Percentiles rank a stretch among this genome's conserved stretches.
These are phyloP conservation scores for Camponotus pennsylvanicus DNA, from an alignment of 1,140 invertebrate species.

Conservation along the genomic window DNA sequence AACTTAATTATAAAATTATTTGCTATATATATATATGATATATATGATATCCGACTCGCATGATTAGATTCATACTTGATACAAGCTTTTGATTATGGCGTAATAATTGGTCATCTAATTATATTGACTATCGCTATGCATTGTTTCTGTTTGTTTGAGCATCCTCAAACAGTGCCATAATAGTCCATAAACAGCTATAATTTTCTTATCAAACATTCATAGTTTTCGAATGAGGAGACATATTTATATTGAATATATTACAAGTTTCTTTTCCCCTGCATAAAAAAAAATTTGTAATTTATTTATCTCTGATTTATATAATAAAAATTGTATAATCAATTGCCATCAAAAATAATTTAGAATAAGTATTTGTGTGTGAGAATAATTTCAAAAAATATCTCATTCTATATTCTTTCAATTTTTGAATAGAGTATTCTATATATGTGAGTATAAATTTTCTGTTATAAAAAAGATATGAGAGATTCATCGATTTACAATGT, in stretches of 20 bases:
- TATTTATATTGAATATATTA: too few relatives aligned
- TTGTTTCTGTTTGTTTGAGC: background rate
- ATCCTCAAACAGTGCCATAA: background rate
- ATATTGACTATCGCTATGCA: background rate
- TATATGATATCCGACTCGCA: background rate
- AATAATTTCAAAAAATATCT: background rate
- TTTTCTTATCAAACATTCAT: background rate
- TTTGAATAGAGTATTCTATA: background rate
- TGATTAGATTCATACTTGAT: conserved; percentile 37
- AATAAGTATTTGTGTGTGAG: background rate
- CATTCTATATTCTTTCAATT: background rate
- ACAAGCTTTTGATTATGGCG: conserved; percentile 44
- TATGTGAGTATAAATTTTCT: background rate
- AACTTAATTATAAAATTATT: too few relatives aligned
- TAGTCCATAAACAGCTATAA: background rate
- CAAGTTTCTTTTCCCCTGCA: too few relatives aligned
- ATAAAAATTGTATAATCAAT: background rate
- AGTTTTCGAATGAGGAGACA: background rate
- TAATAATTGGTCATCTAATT: conserved; percentile 23
- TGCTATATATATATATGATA: background rate
- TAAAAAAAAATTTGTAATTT: too few relatives aligned
- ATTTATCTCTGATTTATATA: too few relatives aligned
- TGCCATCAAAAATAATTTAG: background rate
- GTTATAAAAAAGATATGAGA: background rate
- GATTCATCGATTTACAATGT: background rate